A percentile compares a stretch with the other conserved stretches of the same genome.
These are phyloP conservation scores for Drosophila leonis DNA, from an alignment of 2,888 invertebrate genomes.

Conservation along the genomic window DNA sequence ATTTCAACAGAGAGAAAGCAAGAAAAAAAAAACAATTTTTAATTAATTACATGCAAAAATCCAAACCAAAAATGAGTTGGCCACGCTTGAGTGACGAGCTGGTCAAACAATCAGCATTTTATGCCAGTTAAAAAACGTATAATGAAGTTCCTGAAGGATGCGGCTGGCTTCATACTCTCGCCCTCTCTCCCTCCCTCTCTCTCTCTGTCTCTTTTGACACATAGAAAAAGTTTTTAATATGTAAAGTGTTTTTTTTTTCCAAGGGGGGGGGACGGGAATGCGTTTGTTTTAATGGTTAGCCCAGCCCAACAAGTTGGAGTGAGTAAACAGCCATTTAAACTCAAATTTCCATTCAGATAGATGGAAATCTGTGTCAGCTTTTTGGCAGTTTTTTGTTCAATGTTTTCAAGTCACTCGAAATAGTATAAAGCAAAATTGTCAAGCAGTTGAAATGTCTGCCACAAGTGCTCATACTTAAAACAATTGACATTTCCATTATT, in stretches of 20 bases:
- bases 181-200: background rate
- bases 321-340: constrained; percentile 40
- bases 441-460: background rate
- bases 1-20: constrained; percentile 41
- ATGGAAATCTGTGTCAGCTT: constrained; percentile 51
- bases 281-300: constrained; percentile 34
- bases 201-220: background rate
- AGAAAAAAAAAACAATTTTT: constrained; percentile 63
- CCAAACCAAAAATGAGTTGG: constrained; percentile 47
- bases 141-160: constrained; percentile 68
- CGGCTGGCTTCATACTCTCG: constrained; percentile 4
- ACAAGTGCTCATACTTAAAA: background rate
- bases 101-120: constrained; percentile 75
- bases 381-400: constrained; percentile 30
- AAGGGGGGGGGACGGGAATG: constrained; percentile 29
- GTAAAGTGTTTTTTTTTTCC: constrained; percentile 67
- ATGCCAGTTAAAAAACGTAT: constrained; percentile 57
- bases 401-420: constrained; percentile 13
- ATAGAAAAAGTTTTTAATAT: constrained; percentile 70
- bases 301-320: background rate
- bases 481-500: constrained; percentile 1
- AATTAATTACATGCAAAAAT: constrained; percentile 77
- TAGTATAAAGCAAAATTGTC: constrained; percentile 4
- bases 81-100: constrained; percentile 48
- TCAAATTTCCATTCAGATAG: constrained; percentile 42